Evolutionary conservation across 2,113 vertebrate genomes (phyloP).

Genomic region (Neoarius graeffei): DNA sequence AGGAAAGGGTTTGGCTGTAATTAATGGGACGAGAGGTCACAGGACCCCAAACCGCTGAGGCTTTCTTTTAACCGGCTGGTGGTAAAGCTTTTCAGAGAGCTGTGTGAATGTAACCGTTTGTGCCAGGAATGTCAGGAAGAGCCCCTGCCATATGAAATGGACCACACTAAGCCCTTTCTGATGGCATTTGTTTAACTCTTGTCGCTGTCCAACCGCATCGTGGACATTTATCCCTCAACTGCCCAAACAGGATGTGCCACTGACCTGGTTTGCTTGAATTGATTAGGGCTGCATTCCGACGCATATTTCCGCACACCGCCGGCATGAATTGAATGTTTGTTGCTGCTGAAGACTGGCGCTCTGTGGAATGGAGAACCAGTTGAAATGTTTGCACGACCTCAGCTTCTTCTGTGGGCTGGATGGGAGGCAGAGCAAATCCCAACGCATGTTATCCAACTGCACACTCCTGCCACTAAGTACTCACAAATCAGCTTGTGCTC

Average conservation of each 20-base stretch:
- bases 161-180: conserved; percentile 34
- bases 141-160: conserved; percentile 40
- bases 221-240: conserved; percentile 52
- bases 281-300: conserved; percentile 69
- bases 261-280: conserved; percentile 62
- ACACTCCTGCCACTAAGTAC: conserved; percentile 18
- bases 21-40: conserved; percentile 39
- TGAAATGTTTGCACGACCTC: conserved; percentile 49
- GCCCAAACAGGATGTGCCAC: conserved; percentile 58
- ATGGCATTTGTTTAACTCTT: conserved; percentile 38
- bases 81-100: conserved; percentile 46
- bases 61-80: conserved; percentile 51
- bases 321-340: conserved; percentile 72
- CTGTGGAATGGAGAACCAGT: conserved; percentile 44
- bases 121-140: conserved; percentile 24
- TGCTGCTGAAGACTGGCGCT: conserved; percentile 57
- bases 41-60: conserved; percentile 31
- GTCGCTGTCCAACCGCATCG: conserved; percentile 39
- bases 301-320: conserved; percentile 63
- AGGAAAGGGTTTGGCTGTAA: conserved; percentile 53
- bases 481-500: neutral
- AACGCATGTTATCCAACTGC: conserved; percentile 1
- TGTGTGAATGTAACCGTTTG: conserved; percentile 49
- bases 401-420: conserved; percentile 34
- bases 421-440: conserved; percentile 45